Evolutionary conservation across 1,140 invertebrate species (phyloP).

Genomic region (Heliothis virescens): DNA sequence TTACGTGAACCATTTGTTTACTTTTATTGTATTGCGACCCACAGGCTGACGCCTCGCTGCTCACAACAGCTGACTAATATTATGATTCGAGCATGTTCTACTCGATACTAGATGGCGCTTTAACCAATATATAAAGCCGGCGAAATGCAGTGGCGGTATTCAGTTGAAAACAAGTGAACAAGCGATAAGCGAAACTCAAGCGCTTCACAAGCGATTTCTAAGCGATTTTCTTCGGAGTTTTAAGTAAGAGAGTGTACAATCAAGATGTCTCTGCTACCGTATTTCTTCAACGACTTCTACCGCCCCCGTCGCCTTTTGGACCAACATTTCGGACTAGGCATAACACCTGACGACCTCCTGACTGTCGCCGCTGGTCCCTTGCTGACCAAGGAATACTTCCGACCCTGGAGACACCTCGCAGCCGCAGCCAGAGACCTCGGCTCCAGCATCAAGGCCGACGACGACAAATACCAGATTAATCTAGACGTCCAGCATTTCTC

Average conservation of each 20-base stretch:
- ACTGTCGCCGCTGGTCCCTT: slow-evolving; percentile 68
- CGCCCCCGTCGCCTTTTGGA: slow-evolving; percentile 72
- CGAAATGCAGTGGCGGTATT: slow-evolving; percentile 47
- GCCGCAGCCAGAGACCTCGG: slow-evolving; percentile 68
- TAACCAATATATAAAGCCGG: slow-evolving; percentile 59
- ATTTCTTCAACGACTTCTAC: slow-evolving; percentile 66
- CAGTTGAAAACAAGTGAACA: slow-evolving; percentile 48
- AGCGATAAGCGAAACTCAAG: slow-evolving; percentile 45
- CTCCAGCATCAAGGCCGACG: slow-evolving; percentile 77
- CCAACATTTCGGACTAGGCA: slow-evolving; percentile 87
- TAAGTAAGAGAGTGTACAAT: slow-evolving; percentile 5
- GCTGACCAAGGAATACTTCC: slow-evolving; percentile 76
- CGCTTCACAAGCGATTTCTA: slow-evolving; percentile 31
- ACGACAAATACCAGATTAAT: slow-evolving; percentile 86
- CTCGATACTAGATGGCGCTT: slow-evolving; percentile 74
- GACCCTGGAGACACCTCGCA: slow-evolving; percentile 85
- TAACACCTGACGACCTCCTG: slow-evolving; percentile 86
- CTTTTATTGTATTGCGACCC: slow-evolving; percentile 7
- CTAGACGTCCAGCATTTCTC: slow-evolving; percentile 92
- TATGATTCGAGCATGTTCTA: slow-evolving; percentile 69
- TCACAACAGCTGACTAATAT: slow-evolving; percentile 30
- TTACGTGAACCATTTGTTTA: too few relatives aligned
- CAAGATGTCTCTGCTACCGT: slow-evolving; percentile 75
- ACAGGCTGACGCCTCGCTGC: not conserved
- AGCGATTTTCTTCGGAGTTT: slow-evolving; percentile 3